These are phyloP conservation scores for Atta colombica DNA, from an alignment of 1,140 invertebrate species.

Conservation along the genomic window DNA sequence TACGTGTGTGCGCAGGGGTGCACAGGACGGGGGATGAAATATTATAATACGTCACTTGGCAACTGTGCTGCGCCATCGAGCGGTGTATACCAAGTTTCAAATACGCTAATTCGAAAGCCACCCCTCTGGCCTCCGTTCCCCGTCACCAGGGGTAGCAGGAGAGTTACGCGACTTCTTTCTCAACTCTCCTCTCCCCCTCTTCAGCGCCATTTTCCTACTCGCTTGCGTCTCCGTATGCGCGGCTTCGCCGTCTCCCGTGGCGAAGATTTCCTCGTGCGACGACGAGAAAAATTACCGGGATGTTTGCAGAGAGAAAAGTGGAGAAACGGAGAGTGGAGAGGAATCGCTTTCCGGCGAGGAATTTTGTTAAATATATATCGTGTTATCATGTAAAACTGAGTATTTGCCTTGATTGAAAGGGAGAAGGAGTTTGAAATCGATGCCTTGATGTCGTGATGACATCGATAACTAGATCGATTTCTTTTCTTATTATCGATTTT, in stretches of 20 bases:
- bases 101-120: conserved; percentile 80
- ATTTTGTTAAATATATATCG: conserved; percentile 44
- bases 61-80: conserved; percentile 85
- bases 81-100: conserved; percentile 82
- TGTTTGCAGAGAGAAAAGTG: conserved; percentile 39
- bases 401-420: neutral
- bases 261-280: conserved; percentile 47
- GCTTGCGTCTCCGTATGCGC: conserved; percentile 12
- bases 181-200: conserved; percentile 6
- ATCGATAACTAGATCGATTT: neutral
- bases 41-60: conserved; percentile 86
- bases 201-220: neutral
- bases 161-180: conserved; percentile 70
- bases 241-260: conserved; percentile 20
- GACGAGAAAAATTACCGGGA: conserved; percentile 57
- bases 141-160: conserved; percentile 50
- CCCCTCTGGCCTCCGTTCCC: conserved; percentile 60
- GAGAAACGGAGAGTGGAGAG: neutral
- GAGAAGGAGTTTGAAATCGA: conserved; percentile 1
- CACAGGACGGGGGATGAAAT: conserved; percentile 81
- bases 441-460: neutral
- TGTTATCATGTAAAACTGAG: neutral
- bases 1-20: conserved; percentile 37
- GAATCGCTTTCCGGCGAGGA: neutral
- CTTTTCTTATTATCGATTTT: neutral